Conservation (phyloP, 1,140 invertebrate genomes). For the Teleogryllus occipitalis region DNA sequence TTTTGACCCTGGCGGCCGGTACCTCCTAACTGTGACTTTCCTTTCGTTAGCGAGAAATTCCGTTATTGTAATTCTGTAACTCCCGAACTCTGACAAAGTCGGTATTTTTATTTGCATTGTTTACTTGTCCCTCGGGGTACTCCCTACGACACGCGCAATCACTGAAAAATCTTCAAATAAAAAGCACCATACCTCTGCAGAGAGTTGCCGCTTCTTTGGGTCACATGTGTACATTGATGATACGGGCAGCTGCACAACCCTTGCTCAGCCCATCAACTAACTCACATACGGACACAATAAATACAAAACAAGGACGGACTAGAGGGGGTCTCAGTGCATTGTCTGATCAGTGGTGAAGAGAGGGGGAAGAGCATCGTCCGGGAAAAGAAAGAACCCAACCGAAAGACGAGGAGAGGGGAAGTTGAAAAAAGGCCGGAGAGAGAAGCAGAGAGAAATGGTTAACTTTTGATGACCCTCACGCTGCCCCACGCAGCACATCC, state of each 20-base stretch:
- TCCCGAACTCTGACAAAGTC: too few relatives aligned
- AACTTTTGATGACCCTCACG: not conserved
- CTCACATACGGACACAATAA: slow-evolving; percentile 4
- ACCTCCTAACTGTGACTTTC: too few relatives aligned
- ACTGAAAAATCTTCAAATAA: too few relatives aligned
- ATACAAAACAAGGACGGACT: not conserved
- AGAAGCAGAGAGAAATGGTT: not conserved
- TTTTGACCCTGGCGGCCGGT: too few relatives aligned
- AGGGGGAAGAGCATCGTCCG: not conserved
- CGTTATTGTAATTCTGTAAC: too few relatives aligned
- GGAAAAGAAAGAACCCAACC: slow-evolving; percentile 1
- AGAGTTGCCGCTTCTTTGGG: not conserved
- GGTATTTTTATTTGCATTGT: too few relatives aligned
- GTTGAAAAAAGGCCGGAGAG: not conserved
- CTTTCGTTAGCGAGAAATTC: too few relatives aligned
- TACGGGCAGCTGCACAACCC: not conserved
- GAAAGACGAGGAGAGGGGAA: not conserved
- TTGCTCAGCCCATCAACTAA: not conserved
- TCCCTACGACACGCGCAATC: too few relatives aligned
- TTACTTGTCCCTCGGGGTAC: too few relatives aligned
- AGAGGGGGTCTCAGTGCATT: not conserved
- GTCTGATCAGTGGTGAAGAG: not conserved
- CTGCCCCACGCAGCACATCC: too few relatives aligned
- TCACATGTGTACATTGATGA: not conserved
- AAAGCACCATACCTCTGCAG: not conserved